Conservation (phyloP, 30 jellyfish, hydroid and myxozoan species). For the Clytia hemisphaerica region DNA sequence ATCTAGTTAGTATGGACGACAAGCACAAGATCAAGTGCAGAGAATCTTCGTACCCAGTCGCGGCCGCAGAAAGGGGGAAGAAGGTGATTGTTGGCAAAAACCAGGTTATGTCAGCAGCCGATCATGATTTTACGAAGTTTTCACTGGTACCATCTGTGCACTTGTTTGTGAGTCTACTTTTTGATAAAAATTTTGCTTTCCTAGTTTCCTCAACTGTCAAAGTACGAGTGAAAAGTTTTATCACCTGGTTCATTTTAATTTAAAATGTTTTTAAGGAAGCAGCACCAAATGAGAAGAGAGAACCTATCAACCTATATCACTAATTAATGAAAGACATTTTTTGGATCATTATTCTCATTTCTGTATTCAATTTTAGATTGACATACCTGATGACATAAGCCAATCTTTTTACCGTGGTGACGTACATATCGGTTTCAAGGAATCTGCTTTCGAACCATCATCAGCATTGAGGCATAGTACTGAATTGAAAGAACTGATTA, state of each 20-base stretch:
- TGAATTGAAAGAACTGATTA: constrained; percentile 6
- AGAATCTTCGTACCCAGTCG: constrained; percentile 24
- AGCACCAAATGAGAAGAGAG: too few relatives aligned
- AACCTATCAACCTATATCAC: too few relatives aligned
- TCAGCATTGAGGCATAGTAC: constrained; percentile 27
- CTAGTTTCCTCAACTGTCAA: too few relatives aligned
- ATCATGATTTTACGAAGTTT: constrained; percentile 32
- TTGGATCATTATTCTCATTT: too few relatives aligned
- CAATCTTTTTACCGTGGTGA: constrained; percentile 23
- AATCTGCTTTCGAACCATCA: constrained; percentile 30
- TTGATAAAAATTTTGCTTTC: too few relatives aligned
- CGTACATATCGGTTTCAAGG: constrained; percentile 25
- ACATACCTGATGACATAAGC: constrained; percentile 17
- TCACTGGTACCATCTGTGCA: constrained; percentile 21
- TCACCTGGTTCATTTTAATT: too few relatives aligned
- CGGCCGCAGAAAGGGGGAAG: constrained; percentile 23
- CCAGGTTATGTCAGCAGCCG: constrained; percentile 4
- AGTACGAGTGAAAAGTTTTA: too few relatives aligned
- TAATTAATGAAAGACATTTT: too few relatives aligned
- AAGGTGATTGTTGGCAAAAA: not conserved
- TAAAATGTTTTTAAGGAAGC: too few relatives aligned
- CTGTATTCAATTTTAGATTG: constrained; percentile 3
- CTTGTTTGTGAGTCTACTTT: constrained; percentile 4
- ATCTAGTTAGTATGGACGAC: constrained; percentile 28
- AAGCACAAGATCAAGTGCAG: constrained; percentile 14